Conservation (phyloP, 35 echinoderm and acorn worm genomes). For the Chiridota heheva region DNA sequence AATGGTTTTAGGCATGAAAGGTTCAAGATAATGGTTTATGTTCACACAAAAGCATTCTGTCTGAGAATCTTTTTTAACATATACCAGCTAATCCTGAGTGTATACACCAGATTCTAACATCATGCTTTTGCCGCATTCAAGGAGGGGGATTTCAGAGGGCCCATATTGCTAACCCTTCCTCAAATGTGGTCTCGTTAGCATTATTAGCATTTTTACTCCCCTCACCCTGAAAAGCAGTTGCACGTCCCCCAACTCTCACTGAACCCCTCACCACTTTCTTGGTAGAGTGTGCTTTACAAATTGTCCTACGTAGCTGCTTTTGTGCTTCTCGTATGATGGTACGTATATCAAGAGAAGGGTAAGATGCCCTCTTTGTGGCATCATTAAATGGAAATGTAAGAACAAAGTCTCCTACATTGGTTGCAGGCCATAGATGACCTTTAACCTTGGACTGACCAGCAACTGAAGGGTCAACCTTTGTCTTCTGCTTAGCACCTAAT, state of each 20-base stretch:
- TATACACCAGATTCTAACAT: background rate
- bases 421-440: conserved; percentile 13
- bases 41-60: too few relatives aligned
- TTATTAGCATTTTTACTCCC: background rate
- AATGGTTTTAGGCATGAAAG: too few relatives aligned
- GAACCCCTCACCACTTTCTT: conserved; percentile 14
- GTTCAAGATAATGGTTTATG: too few relatives aligned
- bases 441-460: background rate
- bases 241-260: background rate
- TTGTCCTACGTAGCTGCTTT: conserved; percentile 62
- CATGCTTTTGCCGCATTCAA: conserved; percentile 19
- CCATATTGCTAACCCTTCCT: background rate
- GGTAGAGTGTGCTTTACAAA: conserved; percentile 53
- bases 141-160: conserved; percentile 13
- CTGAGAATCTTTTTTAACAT: too few relatives aligned
- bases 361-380: conserved; percentile 59
- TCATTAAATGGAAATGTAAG: conserved; percentile 84
- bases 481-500: too few relatives aligned
- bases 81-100: too few relatives aligned
- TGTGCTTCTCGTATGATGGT: conserved; percentile 77
- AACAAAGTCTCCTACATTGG: conserved; percentile 67
- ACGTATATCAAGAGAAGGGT: conserved; percentile 68
- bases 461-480: background rate
- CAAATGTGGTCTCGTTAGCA: background rate
- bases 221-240: background rate